These are phyloP conservation scores for Carollia perspicillata DNA, from an alignment of 2,113 vertebrate genomes.

Conservation along the genomic window DNA sequence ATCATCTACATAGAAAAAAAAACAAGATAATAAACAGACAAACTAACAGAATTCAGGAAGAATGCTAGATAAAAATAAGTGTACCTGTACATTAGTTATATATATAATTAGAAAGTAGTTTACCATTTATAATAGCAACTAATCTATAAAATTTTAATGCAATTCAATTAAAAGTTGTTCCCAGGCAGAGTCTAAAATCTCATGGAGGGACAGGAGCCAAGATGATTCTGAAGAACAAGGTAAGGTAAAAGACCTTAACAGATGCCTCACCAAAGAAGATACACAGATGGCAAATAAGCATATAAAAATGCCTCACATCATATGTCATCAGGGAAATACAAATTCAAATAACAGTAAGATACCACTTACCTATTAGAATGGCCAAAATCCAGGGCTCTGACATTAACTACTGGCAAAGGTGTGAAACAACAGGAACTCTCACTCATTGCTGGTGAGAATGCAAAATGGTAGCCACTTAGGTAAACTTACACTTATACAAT, in stretches of 20 bases:
- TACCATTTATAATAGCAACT: not conserved
- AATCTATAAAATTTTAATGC: constrained; percentile 11
- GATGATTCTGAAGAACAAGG: not conserved
- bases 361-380: not conserved
- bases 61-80: not conserved
- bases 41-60: not conserved
- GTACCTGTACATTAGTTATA: not conserved
- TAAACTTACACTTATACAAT: no score
- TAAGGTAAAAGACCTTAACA: not conserved
- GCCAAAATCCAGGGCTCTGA: not conserved
- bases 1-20: not conserved
- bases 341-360: not conserved
- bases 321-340: not conserved
- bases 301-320: not conserved
- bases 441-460: not conserved
- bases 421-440: not conserved
- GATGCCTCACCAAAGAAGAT: not conserved
- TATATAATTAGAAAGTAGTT: not conserved
- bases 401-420: not conserved
- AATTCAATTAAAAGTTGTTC: not conserved
- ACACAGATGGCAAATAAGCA: not conserved
- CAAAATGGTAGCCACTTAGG: not conserved
- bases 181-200: not conserved
- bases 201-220: not conserved
- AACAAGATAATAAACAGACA: not conserved